Evolutionary conservation across 2,888 invertebrate species (phyloP), one percentile per base, ranked within the genome.

Genomic region (Dendrolimus houi): DNA sequence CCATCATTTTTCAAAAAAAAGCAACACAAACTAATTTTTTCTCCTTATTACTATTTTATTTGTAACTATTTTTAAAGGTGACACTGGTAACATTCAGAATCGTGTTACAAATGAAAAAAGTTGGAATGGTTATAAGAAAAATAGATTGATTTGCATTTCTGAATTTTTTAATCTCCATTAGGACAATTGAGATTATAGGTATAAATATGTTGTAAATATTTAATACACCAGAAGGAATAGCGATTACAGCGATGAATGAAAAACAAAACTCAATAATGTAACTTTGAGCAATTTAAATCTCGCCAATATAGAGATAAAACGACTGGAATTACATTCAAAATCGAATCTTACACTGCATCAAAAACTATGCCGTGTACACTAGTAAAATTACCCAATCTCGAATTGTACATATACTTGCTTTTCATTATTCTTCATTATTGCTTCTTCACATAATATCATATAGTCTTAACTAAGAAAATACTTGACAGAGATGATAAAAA

Each of bases 391-490:
- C 47, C 47, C 47, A 47, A 47, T 12, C 9, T 47, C 9, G 12
- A 47, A 47, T 47, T 41, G 10, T 47, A 42, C 14, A 54, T 57
- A 56, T 57, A 57, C 53, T 59, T 65, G 65, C 62, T 71, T 71
- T 69, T 79, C 67, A 77, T 47, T 13, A 57, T 52, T 41, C 41
- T 55, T 57, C n/a, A 55, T 81, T 81, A 81, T 83, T 86, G 83
- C 86, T 87, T 79, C 77, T 67, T 29, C 29, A 29, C 70, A 69
- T 71, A 69, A 75, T 71, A 74, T 74, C 64, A 74, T 67, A 71
- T 73, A 74, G 75, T 62, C 77, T 78, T 77, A 79, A 74, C 71
- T 71, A 75, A 77, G 72, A 78, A 77, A 82, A 84, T 82, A 83
- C 79, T 82, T 69, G 73, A 77, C 69, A 74, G 75, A 80, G 77